Evolutionary conservation across 2,113 vertebrate species (phyloP).

Genomic region (Choloepus hoffmanni): DNA sequence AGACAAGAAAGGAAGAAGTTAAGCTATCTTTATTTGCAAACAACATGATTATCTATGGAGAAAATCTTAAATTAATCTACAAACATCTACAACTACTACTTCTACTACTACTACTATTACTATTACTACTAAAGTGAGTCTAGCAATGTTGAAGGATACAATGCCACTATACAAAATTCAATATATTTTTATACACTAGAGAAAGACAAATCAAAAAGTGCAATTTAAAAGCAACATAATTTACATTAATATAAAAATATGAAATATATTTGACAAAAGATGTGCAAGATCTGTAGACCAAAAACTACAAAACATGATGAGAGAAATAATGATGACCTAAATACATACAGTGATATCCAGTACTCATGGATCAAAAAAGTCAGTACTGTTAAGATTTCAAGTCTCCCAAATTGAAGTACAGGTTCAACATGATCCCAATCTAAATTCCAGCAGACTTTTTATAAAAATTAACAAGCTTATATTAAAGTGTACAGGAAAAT

Average conservation of each 20-base stretch:
- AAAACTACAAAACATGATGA: background rate
- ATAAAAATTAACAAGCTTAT: background rate
- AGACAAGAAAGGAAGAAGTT: background rate
- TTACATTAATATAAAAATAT: slow-evolving; percentile 1
- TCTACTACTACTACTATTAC: no score
- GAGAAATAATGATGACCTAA: background rate
- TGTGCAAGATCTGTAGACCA: background rate
- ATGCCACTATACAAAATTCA: background rate
- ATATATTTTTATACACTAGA: background rate
- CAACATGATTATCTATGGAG: background rate
- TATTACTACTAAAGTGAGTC: background rate
- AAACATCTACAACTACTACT: background rate
- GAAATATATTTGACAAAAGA: background rate
- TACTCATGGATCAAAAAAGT: background rate
- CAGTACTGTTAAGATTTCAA: background rate
- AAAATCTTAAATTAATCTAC: background rate
- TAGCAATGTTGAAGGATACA: background rate
- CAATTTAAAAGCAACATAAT: background rate
- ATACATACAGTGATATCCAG: background rate
- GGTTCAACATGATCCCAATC: background rate
- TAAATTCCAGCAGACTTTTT: background rate
- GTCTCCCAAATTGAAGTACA: background rate
- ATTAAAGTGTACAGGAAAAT: background rate
- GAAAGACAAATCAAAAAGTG: background rate
- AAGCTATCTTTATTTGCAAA: background rate